Base-by-base conservation (phyloP, 2,888 invertebrate genomes). In the Penaeus monodon region DNA sequence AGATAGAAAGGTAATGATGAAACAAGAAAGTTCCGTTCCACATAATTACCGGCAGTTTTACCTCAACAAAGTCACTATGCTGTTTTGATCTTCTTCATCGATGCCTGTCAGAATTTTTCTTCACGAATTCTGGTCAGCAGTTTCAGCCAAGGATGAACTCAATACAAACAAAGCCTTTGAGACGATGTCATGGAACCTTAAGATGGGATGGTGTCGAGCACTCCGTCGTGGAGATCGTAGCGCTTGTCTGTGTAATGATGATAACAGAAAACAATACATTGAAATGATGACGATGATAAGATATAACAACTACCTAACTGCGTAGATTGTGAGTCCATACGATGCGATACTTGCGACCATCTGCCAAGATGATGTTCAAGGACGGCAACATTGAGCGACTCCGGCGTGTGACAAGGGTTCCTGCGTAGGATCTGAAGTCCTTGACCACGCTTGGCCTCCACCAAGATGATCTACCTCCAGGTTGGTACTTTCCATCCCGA, bases 351-450 rank as follows among this genome's bases (percentile, higher is more conserved):
- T 85, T 20, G 85, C 80, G 27, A 85, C 85, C 81, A 86, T 78
- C 78, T 86, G 86, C 86, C 86, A n/a, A 86, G 77, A 86, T 68
- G 17, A 86, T 68, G 63, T 86, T 86, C 12, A 86, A 82, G n/a
- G 29, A 77, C 78, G 6, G 78, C 81, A 8, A 76, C 68, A 1
- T 66, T 74, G 64, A 86, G 27, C 38, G 81, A 81, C 63, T 78
- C 57, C 2, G 86, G 86, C 33, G 76, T 65, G 65, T 57, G 38
- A 29, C 70, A 33, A 82, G 81, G 63, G 27, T 77, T 29, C 82
- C 82, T 38, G 76, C 66, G 70, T 57, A 14, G 3, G 22, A 68
- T 38, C 68, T 81, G 77, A 86, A 76, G 78, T 86, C 82, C 27
- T 80, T 70, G 27, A 85, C 80, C 85, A 85, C 24, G 64, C 64